Conservation (phyloP, 2,888 invertebrate species). For the Diadegma fenestrale region DNA sequence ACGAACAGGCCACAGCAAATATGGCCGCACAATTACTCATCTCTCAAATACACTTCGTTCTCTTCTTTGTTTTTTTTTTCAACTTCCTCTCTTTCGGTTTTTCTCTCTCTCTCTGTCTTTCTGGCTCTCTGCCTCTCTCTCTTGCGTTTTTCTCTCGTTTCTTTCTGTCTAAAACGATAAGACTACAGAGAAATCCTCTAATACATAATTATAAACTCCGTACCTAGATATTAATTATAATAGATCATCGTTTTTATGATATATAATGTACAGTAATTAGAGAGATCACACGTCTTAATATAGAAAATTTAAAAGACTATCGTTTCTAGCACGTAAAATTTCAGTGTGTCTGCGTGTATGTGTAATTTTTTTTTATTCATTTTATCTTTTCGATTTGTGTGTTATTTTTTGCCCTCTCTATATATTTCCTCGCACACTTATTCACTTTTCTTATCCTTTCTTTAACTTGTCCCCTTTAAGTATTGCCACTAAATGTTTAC, state of each 20-base stretch:
- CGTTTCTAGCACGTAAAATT: conserved; percentile 82
- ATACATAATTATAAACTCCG: conserved; percentile 79
- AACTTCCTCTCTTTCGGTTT: conserved; percentile 20
- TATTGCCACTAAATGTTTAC: conserved; percentile 82
- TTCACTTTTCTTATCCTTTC: conserved; percentile 24
- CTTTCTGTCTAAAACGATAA: conserved; percentile 71
- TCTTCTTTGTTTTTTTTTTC: conserved; percentile 72
- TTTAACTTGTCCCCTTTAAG: conserved; percentile 74
- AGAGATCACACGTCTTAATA: conserved; percentile 85
- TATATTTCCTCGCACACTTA: conserved; percentile 15
- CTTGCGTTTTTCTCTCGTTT: background rate
- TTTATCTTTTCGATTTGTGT: no score
- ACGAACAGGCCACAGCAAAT: conserved; percentile 84
- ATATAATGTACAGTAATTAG: conserved; percentile 83
- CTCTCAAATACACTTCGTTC: conserved; percentile 77
- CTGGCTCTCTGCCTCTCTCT: conserved; percentile 1
- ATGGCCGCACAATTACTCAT: conserved; percentile 84
- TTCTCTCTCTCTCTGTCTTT: background rate
- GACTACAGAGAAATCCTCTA: conserved; percentile 76
- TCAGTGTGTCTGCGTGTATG: conserved; percentile 49
- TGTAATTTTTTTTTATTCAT: conserved; percentile 3
- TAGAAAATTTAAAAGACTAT: conserved; percentile 85
- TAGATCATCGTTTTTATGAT: conserved; percentile 71
- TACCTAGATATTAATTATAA: conserved; percentile 81
- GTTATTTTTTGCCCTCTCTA: conserved; percentile 3